Conservation (phyloP, 2,797 vertebrate genomes). For the Carcharodon carcharias region DNA sequence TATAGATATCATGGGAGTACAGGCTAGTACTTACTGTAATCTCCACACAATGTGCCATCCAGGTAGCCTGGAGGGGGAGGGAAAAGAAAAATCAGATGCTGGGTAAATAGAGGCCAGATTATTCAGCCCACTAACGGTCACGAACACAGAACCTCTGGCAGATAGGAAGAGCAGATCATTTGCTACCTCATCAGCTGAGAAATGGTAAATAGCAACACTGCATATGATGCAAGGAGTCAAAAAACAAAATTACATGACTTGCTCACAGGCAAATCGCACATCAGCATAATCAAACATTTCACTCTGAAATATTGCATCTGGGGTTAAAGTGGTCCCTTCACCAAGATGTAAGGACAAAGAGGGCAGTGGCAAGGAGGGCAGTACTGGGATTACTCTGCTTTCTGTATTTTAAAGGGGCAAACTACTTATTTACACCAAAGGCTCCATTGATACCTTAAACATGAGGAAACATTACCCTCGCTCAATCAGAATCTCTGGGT, state of each 20-base stretch:
- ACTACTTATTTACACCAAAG: neutral
- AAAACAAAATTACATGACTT: neutral
- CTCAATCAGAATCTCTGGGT: neutral
- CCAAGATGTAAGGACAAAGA: neutral
- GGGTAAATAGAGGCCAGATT: neutral
- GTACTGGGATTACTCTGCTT: neutral
- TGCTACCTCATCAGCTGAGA: neutral
- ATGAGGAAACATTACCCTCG: neutral
- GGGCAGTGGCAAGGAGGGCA: neutral
- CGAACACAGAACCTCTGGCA: neutral
- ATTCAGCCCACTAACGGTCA: neutral
- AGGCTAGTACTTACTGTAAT: neutral
- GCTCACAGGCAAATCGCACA: neutral
- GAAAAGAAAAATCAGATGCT: neutral
- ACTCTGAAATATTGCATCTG: neutral
- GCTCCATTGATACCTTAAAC: neutral
- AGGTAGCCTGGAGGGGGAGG: neutral
- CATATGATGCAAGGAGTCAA: neutral
- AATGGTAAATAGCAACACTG: neutral
- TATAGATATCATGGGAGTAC: neutral
- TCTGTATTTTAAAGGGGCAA: neutral
- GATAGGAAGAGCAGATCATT: neutral
- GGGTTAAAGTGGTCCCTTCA: neutral
- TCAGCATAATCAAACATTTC: neutral
- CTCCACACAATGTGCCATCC: constrained; percentile 8